phyloP scores from a whole-genome alignment of 2,797 vertebrate species.

The Molossus molossus region DNA sequence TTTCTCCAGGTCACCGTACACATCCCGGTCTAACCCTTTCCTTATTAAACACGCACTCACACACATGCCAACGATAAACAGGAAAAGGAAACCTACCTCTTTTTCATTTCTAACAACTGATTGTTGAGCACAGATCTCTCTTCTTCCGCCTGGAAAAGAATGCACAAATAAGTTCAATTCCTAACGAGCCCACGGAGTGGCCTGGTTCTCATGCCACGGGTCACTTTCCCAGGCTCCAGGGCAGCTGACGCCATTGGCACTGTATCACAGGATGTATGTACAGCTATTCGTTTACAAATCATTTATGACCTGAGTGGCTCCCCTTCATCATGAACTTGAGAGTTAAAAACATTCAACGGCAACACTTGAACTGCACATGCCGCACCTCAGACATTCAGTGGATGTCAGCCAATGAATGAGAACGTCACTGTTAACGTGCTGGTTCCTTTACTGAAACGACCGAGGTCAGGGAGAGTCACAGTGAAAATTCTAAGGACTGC shows the following conservation, averaged over 20 bases:
- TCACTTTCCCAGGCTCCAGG: neutral
- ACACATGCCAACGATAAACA: neutral
- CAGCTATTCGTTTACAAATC: neutral
- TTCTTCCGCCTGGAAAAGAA: slow-evolving; percentile 93
- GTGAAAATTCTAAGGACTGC: too few relatives aligned
- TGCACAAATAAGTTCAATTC: slow-evolving; percentile 52
- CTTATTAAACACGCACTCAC: neutral
- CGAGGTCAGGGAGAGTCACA: neutral
- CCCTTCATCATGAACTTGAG: neutral
- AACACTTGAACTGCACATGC: neutral
- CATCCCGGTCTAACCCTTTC: slow-evolving; percentile 25
- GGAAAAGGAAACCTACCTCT: slow-evolving; percentile 92
- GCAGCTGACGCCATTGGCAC: neutral
- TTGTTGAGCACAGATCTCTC: slow-evolving; percentile 95
- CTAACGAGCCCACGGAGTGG: neutral
- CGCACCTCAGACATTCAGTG: neutral
- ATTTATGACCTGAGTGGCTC: neutral
- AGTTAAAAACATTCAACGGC: neutral
- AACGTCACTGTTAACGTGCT: neutral
- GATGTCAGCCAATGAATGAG: neutral
- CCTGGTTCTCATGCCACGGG: neutral
- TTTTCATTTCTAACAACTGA: slow-evolving; percentile 96
- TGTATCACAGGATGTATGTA: rapidly evolving
- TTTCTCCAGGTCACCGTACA: neutral
- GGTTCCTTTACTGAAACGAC: neutral